Evolutionary conservation across 1,140 invertebrate genomes (phyloP), one percentile per base, ranked within the genome.

Genomic region (Metopolophium dirhodum): DNA sequence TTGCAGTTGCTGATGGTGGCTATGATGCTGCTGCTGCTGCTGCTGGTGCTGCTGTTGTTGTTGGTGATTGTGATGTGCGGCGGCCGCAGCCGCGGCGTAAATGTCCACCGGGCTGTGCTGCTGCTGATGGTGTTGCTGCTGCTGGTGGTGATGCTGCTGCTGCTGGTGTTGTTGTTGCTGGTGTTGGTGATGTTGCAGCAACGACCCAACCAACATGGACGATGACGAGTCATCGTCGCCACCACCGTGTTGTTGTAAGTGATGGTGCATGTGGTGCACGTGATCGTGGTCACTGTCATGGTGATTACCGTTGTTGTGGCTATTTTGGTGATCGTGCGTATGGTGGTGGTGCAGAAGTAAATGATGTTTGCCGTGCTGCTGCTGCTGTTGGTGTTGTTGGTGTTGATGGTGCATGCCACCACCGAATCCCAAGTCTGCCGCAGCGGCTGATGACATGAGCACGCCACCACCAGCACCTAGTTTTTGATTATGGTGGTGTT

Each of bases 1-100:
- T 47, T 94, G 94, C 7, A 94, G 49, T n/a, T 93, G 91, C 61
- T 93, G 51, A 37, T 92, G 51, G 45, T 95, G 94, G 57, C 94
- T 92, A 37, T 94, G 94, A 41, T 94, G 94, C 30, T 96, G 94
- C 68, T 95, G 96, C 94, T 94, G 95, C 94, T 94, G 94, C 68
- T 94, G 96, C 90, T 95, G 95, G 94, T 94, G 95, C 22, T 94
- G 94, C 77, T 94, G 94, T 88, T 93, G 94, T 30, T 94, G 93
- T 18, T 94, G 91, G 37, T 94, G 91, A 35, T 92, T 83, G 30
- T 91, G 88, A 22, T 94, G 86, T 94, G 94, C 94, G 94, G 94
- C 86, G 93, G 57, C 94, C 90, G 90, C 93, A 0, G 92, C 92
- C 0, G 87, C 88, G 9, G 90, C 85, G 91, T 83, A 94, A 94